Evolutionary conservation across 2,797 vertebrate species (phyloP).

Genomic region (Lagodon rhomboides): DNA sequence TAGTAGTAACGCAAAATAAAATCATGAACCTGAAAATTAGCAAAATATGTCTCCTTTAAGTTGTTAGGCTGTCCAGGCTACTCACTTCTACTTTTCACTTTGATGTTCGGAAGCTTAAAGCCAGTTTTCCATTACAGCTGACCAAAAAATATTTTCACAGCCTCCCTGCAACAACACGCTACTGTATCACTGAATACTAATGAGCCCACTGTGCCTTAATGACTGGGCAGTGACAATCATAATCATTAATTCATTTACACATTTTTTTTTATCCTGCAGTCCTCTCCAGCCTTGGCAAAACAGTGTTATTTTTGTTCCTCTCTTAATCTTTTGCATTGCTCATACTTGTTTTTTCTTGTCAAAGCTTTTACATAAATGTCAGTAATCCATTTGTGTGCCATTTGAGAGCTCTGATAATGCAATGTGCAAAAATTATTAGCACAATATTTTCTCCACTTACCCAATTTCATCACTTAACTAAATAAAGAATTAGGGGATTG

Average conservation of each 20-base stretch:
- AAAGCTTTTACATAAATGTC: neutral
- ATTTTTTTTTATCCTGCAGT: conserved; percentile 17
- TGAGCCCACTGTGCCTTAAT: conserved; percentile 43
- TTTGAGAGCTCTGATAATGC: neutral
- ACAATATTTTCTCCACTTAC: neutral
- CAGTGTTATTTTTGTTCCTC: neutral
- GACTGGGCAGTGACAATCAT: conserved; percentile 27
- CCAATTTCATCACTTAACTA: neutral
- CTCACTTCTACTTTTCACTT: neutral
- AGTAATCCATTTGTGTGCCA: neutral
- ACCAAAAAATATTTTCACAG: conserved; percentile 41
- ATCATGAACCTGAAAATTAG: too few relatives aligned
- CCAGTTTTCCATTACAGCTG: neutral
- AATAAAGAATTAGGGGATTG: neutral
- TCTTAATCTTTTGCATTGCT: conserved; percentile 9
- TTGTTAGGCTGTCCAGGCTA: neutral
- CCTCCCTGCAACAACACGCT: conserved; percentile 37
- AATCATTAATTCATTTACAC: conserved; percentile 28
- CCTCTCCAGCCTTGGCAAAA: neutral
- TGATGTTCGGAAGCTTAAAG: neutral
- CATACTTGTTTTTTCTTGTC: neutral
- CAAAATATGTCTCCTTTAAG: neutral
- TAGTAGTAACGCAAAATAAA: too few relatives aligned
- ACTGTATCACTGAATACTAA: conserved; percentile 50
- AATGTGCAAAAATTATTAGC: neutral